Conservation (phyloP, 2,797 vertebrate species). For the Leptatherina wallacei region DNA sequence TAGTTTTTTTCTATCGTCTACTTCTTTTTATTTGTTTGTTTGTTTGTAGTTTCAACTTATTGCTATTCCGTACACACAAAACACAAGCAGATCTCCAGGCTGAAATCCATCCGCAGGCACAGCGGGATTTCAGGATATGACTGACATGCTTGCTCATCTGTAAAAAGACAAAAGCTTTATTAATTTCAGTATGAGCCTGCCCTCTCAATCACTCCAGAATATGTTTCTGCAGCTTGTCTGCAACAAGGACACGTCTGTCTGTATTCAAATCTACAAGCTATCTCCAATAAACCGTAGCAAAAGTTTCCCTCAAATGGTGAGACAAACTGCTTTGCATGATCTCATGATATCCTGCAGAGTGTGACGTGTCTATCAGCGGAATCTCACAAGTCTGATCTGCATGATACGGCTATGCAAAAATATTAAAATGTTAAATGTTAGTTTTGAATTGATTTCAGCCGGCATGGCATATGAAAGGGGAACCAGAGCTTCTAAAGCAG, state of each 20-base stretch:
- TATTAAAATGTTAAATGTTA: constrained; percentile 19
- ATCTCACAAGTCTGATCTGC: constrained; percentile 31
- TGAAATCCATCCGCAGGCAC: constrained; percentile 22
- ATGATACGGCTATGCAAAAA: constrained; percentile 51
- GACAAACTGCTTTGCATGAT: constrained; percentile 63
- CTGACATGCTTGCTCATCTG: constrained; percentile 53
- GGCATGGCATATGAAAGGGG: constrained; percentile 11
- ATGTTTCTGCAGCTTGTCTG: constrained; percentile 36
- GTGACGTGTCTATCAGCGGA: constrained; percentile 29
- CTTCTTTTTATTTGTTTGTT: not conserved
- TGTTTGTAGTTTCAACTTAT: constrained; percentile 10
- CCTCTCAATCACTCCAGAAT: constrained; percentile 23
- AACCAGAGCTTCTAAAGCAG: not conserved
- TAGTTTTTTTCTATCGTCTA: constrained; percentile 9
- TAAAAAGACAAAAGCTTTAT: constrained; percentile 59
- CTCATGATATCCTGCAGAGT: constrained; percentile 22
- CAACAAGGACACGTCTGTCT: constrained; percentile 50
- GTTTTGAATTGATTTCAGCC: constrained; percentile 38
- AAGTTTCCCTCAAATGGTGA: constrained; percentile 53
- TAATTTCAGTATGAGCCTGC: constrained; percentile 37
- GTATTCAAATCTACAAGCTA: constrained; percentile 58
- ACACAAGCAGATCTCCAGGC: constrained; percentile 29
- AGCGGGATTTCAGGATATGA: constrained; percentile 46
- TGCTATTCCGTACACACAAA: constrained; percentile 32
- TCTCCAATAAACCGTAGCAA: constrained; percentile 37